Evolutionary conservation across 1,140 invertebrate genomes (phyloP).

Genomic region (Dendrolimus punctatus): DNA sequence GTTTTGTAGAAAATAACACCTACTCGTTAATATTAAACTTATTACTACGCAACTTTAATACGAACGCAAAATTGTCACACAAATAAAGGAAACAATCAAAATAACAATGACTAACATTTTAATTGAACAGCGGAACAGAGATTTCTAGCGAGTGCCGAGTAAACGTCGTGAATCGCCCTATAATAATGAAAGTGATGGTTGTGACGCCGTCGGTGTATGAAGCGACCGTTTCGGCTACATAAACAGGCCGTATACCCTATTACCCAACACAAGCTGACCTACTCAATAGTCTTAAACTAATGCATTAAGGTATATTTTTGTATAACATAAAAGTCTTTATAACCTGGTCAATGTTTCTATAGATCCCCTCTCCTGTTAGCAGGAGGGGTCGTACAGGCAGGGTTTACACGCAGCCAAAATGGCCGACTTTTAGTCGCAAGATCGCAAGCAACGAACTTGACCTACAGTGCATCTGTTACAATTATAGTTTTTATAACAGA

Average conservation of each 20-base stretch:
- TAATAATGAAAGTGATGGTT: slow-evolving; percentile 70
- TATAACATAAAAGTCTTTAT: slow-evolving; percentile 15
- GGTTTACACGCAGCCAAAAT: slow-evolving; percentile 59
- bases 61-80: slow-evolving; percentile 2
- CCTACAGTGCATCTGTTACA: not conserved
- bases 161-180: slow-evolving; percentile 68
- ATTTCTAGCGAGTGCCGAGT: slow-evolving; percentile 51
- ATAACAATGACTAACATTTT: slow-evolving; percentile 50
- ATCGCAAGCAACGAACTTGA: slow-evolving; percentile 12
- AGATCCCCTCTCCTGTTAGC: slow-evolving; percentile 37
- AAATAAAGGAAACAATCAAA: slow-evolving; percentile 27
- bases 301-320: slow-evolving; percentile 22
- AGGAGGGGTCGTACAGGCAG: slow-evolving; percentile 39
- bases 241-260: slow-evolving; percentile 62
- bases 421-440: slow-evolving; percentile 46
- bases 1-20: no score
- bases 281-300: slow-evolving; percentile 22
- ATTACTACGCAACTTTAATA: not conserved
- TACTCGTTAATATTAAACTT: not conserved
- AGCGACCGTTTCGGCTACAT: slow-evolving; percentile 69
- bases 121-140: slow-evolving; percentile 58
- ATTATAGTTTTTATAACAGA: slow-evolving; percentile 1
- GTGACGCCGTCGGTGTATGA: slow-evolving; percentile 66
- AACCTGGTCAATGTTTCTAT: slow-evolving; percentile 25
- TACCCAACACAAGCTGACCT: slow-evolving; percentile 26